Evolutionary conservation across 2,113 vertebrate species (phyloP).

Genomic region (Pipra filicauda): DNA sequence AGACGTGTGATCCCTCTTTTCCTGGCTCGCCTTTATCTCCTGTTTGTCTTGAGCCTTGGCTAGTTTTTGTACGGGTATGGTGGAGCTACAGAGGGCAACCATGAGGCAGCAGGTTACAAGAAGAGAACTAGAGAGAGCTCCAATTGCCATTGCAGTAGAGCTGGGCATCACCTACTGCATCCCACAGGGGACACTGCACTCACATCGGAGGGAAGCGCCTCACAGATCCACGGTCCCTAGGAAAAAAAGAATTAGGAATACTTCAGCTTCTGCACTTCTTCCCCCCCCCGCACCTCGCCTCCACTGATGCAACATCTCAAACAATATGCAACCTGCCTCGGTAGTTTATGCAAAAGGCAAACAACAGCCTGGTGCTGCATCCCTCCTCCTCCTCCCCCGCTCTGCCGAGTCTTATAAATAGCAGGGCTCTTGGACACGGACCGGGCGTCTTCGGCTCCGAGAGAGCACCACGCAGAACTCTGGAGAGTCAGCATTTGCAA

Average conservation of each 20-base stretch:
- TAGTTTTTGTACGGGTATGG: conserved; percentile 82
- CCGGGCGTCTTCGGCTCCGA: not conserved
- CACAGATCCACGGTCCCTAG: conserved; percentile 66
- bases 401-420: conserved; percentile 16
- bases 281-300: not conserved
- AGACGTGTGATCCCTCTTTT: conserved; percentile 80
- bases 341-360: conserved; percentile 26
- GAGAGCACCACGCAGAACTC: not conserved
- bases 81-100: conserved; percentile 84
- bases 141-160: conserved; percentile 90
- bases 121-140: conserved; percentile 82
- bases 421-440: not conserved
- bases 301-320: conserved; percentile 2
- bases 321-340: conserved; percentile 18
- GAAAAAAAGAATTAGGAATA: conserved; percentile 66
- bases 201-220: conserved; percentile 79
- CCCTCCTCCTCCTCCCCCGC: not conserved
- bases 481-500: not conserved
- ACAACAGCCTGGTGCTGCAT: conserved; percentile 11
- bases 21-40: conserved; percentile 75
- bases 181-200: conserved; percentile 84
- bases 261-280: conserved; percentile 30
- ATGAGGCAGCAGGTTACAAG: conserved; percentile 90
- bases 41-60: conserved; percentile 75
- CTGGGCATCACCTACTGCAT: conserved; percentile 89